Evolutionary conservation across 2,113 vertebrate species (phyloP), one percentile per base, ranked within the genome.

Genomic region (Melospiza georgiana): DNA sequence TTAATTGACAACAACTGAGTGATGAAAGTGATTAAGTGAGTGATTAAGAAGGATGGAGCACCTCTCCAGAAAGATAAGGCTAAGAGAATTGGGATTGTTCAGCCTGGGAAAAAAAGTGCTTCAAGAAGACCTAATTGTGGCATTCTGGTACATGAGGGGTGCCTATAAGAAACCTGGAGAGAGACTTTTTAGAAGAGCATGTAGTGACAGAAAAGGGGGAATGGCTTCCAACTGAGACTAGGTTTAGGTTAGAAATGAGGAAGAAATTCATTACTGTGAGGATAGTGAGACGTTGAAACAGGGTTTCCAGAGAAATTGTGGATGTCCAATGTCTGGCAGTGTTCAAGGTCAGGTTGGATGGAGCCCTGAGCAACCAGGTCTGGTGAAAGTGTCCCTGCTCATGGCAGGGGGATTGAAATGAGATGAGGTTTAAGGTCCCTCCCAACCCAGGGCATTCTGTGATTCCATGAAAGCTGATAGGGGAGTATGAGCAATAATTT

Each of bases 341-440:
- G 48, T 48, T 75, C 17, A 54, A 39, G n/a, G 30, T 20, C 20
- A 35, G 30, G 6, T 5, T 75, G 62, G 17, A 15, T 83, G 30
- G 24, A 17, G n/a, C 39, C 35, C n/a, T 67, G n/a, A 54, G 55
- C 24, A 54, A 3, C n/a, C 17, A 55, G n/a, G 12, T 62, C 12
- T 41, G 12, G 20, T 75, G 30, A 39, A 62, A 22, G 19, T 61
- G 46, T 68, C 39, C 37, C 15, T n/a, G 14, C 7, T 16, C 7
- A 8, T 10, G 2, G 33, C 16, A 52, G 14, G 6, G 9, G 15
- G 6, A 1, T 55, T 83, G 49, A 18, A 69, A 55, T 0, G 0
- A 76, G 35, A 43, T 55, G 11, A 62, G 28, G 5, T 55, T 62
- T 55, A 49, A 62, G 17, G 31, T 62, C 20, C 10, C 25, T 69